phyloP scores from a whole-genome alignment of 2,797 vertebrate genomes.

The Sebastes diaconus region DNA sequence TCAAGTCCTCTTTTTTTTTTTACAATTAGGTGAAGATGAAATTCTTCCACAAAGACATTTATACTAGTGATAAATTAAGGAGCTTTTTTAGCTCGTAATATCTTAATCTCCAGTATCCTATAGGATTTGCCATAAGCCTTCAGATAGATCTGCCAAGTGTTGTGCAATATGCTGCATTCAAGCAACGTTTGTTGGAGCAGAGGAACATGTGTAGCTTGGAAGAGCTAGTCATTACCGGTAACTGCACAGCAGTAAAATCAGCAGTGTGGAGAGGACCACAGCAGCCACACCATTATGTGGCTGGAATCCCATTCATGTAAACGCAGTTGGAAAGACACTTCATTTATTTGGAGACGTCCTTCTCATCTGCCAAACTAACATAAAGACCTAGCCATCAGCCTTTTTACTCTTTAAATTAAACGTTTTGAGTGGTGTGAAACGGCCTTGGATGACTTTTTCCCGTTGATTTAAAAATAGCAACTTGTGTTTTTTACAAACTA shows the following conservation, averaged over 20 bases:
- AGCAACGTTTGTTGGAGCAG: constrained; percentile 18
- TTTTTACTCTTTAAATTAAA: constrained; percentile 34
- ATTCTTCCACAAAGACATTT: not conserved
- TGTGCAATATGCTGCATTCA: constrained; percentile 7
- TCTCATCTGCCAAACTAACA: constrained; percentile 39
- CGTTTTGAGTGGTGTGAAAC: constrained; percentile 6
- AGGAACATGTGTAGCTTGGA: constrained; percentile 23
- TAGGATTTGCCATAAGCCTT: not conserved
- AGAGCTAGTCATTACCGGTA: constrained; percentile 66
- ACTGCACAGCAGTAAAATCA: constrained; percentile 56
- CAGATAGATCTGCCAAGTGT: not conserved
- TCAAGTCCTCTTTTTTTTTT: not conserved
- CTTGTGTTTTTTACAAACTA: constrained; percentile 9
- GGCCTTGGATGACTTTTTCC: not conserved
- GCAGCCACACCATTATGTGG: constrained; percentile 53
- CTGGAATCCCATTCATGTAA: constrained; percentile 58
- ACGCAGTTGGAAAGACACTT: constrained; percentile 52
- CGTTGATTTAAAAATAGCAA: constrained; percentile 12
- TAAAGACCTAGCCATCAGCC: not conserved
- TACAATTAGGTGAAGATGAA: not conserved
- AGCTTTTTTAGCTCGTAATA: not conserved
- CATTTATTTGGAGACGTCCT: constrained; percentile 42
- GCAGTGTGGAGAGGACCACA: constrained; percentile 51
- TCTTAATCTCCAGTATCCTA: not conserved
- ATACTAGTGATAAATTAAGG: not conserved